Evolutionary conservation across 2,797 vertebrate species (phyloP).

Genomic region (Rhodeus uyekii): DNA sequence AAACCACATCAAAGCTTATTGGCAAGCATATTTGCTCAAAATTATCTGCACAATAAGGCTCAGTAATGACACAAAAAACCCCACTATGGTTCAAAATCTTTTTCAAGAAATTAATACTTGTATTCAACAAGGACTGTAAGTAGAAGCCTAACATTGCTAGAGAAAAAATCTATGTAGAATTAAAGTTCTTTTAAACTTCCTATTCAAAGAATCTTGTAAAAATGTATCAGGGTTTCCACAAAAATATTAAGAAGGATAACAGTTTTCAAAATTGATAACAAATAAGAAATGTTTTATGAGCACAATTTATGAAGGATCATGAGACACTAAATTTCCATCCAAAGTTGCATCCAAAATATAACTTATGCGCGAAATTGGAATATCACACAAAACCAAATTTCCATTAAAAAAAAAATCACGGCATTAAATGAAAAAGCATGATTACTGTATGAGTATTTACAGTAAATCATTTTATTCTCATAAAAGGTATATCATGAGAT

Average conservation of each 20-base stretch:
- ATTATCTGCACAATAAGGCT: neutral
- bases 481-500: too few relatives aligned
- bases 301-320: neutral
- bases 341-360: neutral
- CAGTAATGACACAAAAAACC: neutral
- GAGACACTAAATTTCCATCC: neutral
- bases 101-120: neutral
- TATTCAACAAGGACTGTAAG: neutral
- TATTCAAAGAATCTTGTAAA: neutral
- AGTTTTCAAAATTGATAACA: neutral
- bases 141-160: neutral
- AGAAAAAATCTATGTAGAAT: neutral
- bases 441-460: too few relatives aligned
- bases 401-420: neutral
- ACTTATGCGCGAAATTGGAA: neutral
- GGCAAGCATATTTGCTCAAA: neutral
- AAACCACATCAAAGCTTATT: slow-evolving; percentile 7
- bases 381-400: neutral
- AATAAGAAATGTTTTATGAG: neutral
- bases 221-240: neutral
- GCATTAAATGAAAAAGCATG: too few relatives aligned
- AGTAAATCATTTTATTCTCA: too few relatives aligned
- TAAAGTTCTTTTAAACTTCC: neutral
- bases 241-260: neutral
- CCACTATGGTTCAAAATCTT: neutral